A percentile compares a stretch with the other conserved stretches of the same genome.
phyloP scores from a whole-genome alignment of 2,113 vertebrate genomes.

The Calyptommatus sinebrachiatus region DNA sequence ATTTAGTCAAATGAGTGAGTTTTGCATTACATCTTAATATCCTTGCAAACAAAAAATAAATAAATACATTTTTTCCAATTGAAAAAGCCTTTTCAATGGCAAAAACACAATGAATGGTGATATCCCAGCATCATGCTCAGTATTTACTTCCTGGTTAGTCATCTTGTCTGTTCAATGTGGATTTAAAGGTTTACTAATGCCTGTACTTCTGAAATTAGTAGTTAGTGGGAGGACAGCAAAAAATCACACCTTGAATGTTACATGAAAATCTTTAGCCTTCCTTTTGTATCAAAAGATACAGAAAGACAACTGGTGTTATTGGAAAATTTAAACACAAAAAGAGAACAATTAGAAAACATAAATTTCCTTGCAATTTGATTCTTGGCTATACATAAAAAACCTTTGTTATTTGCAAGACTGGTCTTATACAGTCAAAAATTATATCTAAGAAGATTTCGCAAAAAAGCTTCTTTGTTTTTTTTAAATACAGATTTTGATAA shows the following conservation, averaged over 20 bases:
- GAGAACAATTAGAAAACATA: constrained; percentile 5
- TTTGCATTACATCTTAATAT: too few relatives aligned
- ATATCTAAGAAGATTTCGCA: not conserved
- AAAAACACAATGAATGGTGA: too few relatives aligned
- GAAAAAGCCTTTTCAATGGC: too few relatives aligned
- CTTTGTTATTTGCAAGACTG: constrained; percentile 16
- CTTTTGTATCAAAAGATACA: too few relatives aligned
- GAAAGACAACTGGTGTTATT: not conserved
- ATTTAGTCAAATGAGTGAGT: too few relatives aligned
- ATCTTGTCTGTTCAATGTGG: too few relatives aligned
- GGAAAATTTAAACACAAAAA: too few relatives aligned
- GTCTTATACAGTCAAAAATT: constrained; percentile 13
- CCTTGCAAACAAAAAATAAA: too few relatives aligned
- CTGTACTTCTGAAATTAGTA: not conserved
- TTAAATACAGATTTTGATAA: constrained; percentile 7
- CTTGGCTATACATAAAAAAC: not conserved
- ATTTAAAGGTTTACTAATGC: not conserved
- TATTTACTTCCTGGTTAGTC: too few relatives aligned
- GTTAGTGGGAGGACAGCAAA: not conserved
- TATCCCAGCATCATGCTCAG: too few relatives aligned
- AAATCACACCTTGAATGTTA: not conserved
- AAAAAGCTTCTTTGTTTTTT: not conserved
- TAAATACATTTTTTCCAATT: too few relatives aligned
- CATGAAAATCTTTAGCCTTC: not conserved
- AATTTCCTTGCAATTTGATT: constrained; percentile 26